A percentile compares a stretch with the other conserved stretches of the same genome.
Evolutionary conservation across 2,797 vertebrate genomes (phyloP).

Genomic region (Aldrovandia affinis): DNA sequence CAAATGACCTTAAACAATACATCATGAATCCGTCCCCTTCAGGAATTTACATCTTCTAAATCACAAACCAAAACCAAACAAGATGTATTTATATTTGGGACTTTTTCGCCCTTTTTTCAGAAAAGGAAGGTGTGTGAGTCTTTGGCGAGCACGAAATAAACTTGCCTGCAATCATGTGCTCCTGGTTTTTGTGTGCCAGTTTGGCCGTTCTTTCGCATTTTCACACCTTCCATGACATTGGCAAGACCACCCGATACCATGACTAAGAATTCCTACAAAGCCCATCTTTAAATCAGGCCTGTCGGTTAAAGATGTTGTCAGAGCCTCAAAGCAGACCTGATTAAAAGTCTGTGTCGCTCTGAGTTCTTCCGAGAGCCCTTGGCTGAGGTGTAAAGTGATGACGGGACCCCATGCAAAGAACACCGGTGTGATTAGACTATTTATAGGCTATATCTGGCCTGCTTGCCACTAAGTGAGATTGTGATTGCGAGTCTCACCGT

Average conservation of each 20-base stretch:
- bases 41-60: neutral
- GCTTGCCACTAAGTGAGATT: neutral
- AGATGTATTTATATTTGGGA: neutral
- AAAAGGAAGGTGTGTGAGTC: neutral
- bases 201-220: neutral
- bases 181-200: neutral
- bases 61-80: neutral
- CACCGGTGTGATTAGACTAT: neutral
- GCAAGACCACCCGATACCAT: neutral
- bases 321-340: neutral
- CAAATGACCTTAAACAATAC: too few species aligned
- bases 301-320: neutral
- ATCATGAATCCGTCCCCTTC: too few species aligned
- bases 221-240: neutral
- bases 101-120: neutral
- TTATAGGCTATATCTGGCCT: neutral
- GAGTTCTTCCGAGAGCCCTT: neutral
- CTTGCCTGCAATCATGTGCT: neutral
- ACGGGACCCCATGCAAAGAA: neutral
- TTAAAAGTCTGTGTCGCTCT: neutral
- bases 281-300: constrained; percentile 7
- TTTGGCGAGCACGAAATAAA: neutral
- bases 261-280: constrained; percentile 11
- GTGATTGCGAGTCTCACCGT: neutral
- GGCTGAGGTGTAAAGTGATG: neutral